Evolutionary conservation across 2,888 invertebrate genomes (phyloP), one percentile per base, ranked within the genome.

Genomic region (Parelbella ahira): DNA sequence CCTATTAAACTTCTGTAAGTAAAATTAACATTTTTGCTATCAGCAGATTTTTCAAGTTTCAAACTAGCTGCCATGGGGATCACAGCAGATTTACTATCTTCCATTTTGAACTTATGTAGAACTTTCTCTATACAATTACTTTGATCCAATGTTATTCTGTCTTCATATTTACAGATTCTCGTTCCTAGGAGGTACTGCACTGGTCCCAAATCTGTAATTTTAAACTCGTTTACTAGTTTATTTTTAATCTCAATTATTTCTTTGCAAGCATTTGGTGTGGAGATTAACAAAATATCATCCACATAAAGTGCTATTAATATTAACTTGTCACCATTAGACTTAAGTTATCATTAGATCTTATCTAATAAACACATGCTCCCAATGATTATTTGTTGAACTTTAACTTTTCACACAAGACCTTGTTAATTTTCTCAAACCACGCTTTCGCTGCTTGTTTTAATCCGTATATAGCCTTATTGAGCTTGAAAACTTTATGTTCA

Each of bases 1-100:
- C 49, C 47, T 19, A 50, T 24, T 4, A 48, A 21, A 9, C 34
- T 23, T 29, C 33, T 30, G 37, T 38, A 45, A 4, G 13, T 18
- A 12, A 9, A 27, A 23, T 10, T 37, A 13, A 21, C 28, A 18
- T 15, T 32, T 33, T 30, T 36, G n/a, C n/a, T n/a, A n/a, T n/a
- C n/a, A n/a, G n/a, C 10, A 12, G 15, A 21, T 23, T 13, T 27
- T 33, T 41, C 27, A 27, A 37, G 13, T 5, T 29, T 20, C 15
- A 27, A n/a, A 10, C 28, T 28, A 21, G n/a, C 19, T 15, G 19
- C 23, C 4, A 36, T 19, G 9, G 12, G 23, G 7, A n/a, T 29
- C 12, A 12, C 34, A n/a, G 4, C 4, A 30, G 8, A 4, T 21
- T 43, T 36, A 27, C 27, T 12, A 13, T 27, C 13, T 12, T 10